Evolutionary conservation across 2,888 invertebrate species (phyloP).

Genomic region (Spisula solida): DNA sequence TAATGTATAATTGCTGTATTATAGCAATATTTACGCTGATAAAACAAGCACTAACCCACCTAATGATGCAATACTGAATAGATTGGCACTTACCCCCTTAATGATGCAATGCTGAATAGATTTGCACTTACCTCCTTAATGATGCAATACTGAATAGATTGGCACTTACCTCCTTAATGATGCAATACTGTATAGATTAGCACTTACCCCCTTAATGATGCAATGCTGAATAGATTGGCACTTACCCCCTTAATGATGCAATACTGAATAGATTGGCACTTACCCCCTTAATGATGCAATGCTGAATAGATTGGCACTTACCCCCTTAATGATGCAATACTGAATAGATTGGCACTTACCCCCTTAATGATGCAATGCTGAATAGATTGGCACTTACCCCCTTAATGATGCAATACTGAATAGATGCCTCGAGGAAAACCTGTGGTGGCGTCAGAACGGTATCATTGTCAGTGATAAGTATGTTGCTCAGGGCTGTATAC

Average conservation of each 20-base stretch:
- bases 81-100: background rate
- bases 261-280: background rate
- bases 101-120: background rate
- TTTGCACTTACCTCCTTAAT: background rate
- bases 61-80: background rate
- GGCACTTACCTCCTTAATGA: background rate
- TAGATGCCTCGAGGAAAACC: background rate
- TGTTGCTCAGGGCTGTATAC: background rate
- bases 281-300: background rate
- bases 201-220: background rate
- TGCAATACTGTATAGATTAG: background rate
- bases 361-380: background rate
- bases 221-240: background rate
- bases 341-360: background rate
- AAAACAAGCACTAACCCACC: background rate
- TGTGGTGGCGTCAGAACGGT: background rate
- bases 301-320: background rate
- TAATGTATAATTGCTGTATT: too few species aligned
- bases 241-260: background rate
- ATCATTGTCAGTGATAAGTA: constrained; percentile 36
- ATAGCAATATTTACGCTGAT: too few species aligned
- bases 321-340: background rate
- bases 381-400: constrained; percentile 7
- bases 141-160: background rate
- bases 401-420: constrained; percentile 18